Conservation (phyloP, 1,140 invertebrate genomes). For the Bactericera cockerelli region DNA sequence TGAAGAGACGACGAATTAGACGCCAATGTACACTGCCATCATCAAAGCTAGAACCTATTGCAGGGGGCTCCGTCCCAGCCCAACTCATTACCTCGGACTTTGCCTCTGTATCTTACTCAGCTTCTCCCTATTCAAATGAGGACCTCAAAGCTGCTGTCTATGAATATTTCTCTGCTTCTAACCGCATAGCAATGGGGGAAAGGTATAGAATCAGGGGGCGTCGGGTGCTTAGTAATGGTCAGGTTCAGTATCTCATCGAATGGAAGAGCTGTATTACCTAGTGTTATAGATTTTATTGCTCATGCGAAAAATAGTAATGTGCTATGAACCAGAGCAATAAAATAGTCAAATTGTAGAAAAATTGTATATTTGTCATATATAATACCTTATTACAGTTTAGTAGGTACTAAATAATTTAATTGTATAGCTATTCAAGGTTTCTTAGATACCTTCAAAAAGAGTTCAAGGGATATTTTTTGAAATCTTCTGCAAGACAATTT, state of each 20-base stretch:
- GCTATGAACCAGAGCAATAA: too few relatives aligned
- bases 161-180: conserved; percentile 60
- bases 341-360: too few relatives aligned
- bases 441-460: too few relatives aligned
- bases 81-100: not conserved
- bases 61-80: not conserved
- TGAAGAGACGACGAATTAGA: conserved; percentile 34
- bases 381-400: too few relatives aligned
- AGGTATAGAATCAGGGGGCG: conserved; percentile 62
- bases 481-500: too few relatives aligned
- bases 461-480: too few relatives aligned
- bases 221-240: conserved; percentile 46
- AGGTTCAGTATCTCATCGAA: conserved; percentile 71
- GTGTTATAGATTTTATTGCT: too few relatives aligned
- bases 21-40: not conserved
- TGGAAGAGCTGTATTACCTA: conserved; percentile 42
- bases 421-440: too few relatives aligned
- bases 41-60: not conserved
- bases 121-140: conserved; percentile 24
- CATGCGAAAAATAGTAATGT: too few relatives aligned
- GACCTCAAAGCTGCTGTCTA: conserved; percentile 70
- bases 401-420: too few relatives aligned
- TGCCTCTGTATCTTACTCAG: not conserved
- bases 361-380: too few relatives aligned
- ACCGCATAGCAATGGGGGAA: conserved; percentile 67